A percentile compares a stretch with the other conserved stretches of the same genome.
Evolutionary conservation across 2,113 vertebrate species (phyloP).

Genomic region (Erythrocercus mccallii): DNA sequence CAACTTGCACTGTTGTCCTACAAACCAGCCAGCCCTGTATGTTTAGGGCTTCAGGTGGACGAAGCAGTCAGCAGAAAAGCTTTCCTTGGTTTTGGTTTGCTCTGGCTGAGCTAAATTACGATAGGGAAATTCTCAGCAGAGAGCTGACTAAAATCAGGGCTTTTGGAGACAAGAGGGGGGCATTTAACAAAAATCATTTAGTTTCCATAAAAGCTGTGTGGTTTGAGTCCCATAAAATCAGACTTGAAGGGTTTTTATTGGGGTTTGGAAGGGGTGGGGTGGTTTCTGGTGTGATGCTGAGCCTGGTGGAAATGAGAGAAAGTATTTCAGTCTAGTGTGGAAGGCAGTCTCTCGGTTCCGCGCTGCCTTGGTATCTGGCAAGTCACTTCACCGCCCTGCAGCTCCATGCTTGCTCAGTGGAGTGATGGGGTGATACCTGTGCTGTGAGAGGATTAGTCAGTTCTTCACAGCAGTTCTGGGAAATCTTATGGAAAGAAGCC

Average conservation of each 20-base stretch:
- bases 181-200: not conserved
- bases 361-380: fast-evolving
- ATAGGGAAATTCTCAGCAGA: not conserved
- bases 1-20: fast-evolving
- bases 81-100: not conserved
- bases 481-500: not conserved
- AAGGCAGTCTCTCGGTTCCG: not conserved
- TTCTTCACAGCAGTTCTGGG: not conserved
- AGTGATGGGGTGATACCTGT: not conserved
- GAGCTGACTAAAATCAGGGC: not conserved
- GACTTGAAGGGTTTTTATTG: not conserved
- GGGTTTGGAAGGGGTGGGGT: not conserved
- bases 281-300: not conserved
- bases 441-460: fast-evolving
- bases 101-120: not conserved
- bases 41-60: fast-evolving
- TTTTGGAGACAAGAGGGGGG: not conserved
- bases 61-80: not conserved
- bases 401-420: not conserved
- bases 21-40: not conserved
- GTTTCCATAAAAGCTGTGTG: not conserved
- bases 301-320: fast-evolving
- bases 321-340: not conserved
- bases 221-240: not conserved
- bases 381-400: not conserved